These are phyloP conservation scores for Thelaira solivaga DNA, from an alignment of 2,888 invertebrate species.

Conservation along the genomic window DNA sequence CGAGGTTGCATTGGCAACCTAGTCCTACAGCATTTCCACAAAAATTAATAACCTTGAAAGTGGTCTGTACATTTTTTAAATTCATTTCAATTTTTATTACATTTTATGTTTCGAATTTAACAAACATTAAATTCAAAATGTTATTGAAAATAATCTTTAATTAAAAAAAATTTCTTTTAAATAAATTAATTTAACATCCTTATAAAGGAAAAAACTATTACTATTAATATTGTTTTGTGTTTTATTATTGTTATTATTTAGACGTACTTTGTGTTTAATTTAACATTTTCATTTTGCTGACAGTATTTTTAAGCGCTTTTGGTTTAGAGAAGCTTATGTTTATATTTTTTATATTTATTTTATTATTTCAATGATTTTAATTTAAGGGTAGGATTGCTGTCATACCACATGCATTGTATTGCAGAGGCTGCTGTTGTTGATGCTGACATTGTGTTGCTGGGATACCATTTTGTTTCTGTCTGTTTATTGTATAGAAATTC, in stretches of 20 bases:
- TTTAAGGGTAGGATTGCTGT: background rate
- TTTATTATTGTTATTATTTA: background rate
- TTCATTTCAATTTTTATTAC: too few relatives aligned
- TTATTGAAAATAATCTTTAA: background rate
- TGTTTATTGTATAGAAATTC: slow-evolving; percentile 53
- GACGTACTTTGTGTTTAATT: slow-evolving; percentile 12
- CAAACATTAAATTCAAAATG: too few relatives aligned
- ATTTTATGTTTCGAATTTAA: too few relatives aligned
- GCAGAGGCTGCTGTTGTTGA: background rate
- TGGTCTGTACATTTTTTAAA: too few relatives aligned
- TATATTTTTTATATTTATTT: slow-evolving; percentile 1
- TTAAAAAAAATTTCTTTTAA: too few relatives aligned
- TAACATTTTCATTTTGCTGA: slow-evolving; percentile 35
- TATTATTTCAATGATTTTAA: background rate
- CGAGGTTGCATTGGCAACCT: too few relatives aligned
- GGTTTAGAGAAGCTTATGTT: slow-evolving; percentile 40
- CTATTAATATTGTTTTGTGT: background rate
- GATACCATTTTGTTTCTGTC: slow-evolving; percentile 29
- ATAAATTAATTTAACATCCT: too few relatives aligned
- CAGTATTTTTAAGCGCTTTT: slow-evolving; percentile 33
- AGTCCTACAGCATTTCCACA: too few relatives aligned
- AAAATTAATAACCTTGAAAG: too few relatives aligned
- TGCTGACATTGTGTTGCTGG: slow-evolving; percentile 12
- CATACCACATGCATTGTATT: background rate
- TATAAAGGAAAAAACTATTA: background rate